Conservation (phyloP, 2,797 vertebrate genomes). For the Cheirogaleus major region DNA sequence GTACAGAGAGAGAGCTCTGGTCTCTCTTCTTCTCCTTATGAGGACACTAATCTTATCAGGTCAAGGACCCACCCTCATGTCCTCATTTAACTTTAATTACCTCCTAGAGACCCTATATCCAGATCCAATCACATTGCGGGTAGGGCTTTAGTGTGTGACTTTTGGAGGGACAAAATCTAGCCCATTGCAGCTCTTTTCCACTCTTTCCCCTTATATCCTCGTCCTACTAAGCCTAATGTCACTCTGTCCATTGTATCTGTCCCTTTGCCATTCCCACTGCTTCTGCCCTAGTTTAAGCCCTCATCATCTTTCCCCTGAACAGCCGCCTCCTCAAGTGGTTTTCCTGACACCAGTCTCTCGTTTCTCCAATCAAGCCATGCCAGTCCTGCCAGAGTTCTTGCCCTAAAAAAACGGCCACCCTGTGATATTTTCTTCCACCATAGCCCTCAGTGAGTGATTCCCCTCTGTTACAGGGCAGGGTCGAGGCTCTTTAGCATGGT, state of each 20-base stretch:
- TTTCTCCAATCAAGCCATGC: background rate
- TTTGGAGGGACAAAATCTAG: background rate
- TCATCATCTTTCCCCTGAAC: background rate
- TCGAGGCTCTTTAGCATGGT: background rate
- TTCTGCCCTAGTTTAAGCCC: background rate
- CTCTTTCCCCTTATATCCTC: background rate
- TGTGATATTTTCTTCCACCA: background rate
- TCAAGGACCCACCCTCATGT: background rate
- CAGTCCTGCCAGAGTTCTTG: background rate
- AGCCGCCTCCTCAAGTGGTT: background rate
- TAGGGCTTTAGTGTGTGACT: background rate
- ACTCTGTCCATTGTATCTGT: background rate
- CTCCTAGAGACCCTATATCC: background rate
- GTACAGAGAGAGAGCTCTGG: background rate
- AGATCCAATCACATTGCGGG: background rate
- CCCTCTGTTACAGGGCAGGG: background rate
- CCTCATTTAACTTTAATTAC: background rate
- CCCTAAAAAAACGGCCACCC: background rate
- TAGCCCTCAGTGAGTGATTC: background rate
- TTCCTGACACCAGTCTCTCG: background rate
- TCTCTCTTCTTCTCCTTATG: background rate
- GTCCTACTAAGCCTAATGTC: background rate
- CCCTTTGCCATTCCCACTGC: background rate
- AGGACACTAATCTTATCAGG: background rate
- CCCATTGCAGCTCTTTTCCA: background rate